Evolutionary conservation across 2,797 vertebrate genomes (phyloP).

Genomic region (Pitangus sulphuratus): DNA sequence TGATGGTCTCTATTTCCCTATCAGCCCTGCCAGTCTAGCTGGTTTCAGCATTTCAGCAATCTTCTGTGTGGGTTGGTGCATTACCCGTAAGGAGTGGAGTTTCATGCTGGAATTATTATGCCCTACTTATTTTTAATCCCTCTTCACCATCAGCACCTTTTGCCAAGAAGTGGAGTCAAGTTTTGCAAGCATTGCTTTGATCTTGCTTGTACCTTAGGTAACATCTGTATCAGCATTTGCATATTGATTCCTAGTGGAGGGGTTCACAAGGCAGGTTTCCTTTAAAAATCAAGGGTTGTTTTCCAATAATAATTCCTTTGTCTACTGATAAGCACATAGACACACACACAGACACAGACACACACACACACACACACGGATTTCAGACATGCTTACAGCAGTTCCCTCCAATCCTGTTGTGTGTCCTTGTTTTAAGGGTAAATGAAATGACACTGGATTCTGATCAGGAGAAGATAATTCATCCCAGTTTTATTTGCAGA

Average conservation of each 20-base stretch:
- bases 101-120: slow-evolving; percentile 30
- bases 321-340: not conserved
- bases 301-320: not conserved
- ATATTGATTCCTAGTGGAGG: not conserved
- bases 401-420: not conserved
- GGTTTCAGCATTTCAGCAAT: slow-evolving; percentile 39
- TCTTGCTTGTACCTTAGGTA: slow-evolving; percentile 14
- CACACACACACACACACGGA: no score
- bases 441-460: not conserved
- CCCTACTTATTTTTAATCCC: slow-evolving; percentile 50
- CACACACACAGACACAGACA: not conserved
- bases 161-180: not conserved
- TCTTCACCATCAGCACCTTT: slow-evolving; percentile 27
- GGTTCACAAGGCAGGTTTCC: not conserved
- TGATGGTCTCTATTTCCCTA: not conserved
- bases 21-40: slow-evolving; percentile 19
- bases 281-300: not conserved
- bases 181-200: slow-evolving; percentile 10
- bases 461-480: not conserved
- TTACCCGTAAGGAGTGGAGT: not conserved
- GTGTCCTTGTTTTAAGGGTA: not conserved
- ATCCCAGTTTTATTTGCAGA: not conserved
- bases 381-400: not conserved
- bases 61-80: not conserved
- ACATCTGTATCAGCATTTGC: not conserved